These are phyloP conservation scores for Pollenia labialis DNA, from an alignment of 2,888 invertebrate genomes.

Conservation along the genomic window DNA sequence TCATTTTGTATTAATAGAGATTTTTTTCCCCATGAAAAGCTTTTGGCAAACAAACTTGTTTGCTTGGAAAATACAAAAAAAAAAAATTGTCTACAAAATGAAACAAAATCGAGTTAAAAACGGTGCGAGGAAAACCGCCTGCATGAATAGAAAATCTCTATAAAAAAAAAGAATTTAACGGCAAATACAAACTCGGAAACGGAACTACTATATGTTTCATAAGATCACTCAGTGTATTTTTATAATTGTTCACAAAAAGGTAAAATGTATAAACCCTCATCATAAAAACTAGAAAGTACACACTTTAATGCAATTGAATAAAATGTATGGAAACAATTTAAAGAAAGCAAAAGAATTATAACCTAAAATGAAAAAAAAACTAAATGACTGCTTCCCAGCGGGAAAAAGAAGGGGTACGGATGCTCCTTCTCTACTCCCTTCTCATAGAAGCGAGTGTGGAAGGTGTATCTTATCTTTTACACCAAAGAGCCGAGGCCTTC, in stretches of 20 bases:
- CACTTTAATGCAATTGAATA: conserved; percentile 36
- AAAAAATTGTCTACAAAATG: background rate
- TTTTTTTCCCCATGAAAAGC: conserved; percentile 59
- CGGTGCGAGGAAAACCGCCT: conserved; percentile 7
- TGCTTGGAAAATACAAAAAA: conserved; percentile 23
- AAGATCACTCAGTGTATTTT: conserved; percentile 26
- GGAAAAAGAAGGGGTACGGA: no score
- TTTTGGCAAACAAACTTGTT: conserved; percentile 49
- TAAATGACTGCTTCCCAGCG: conserved; percentile 1
- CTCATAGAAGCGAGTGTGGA: no score
- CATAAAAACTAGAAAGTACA: background rate
- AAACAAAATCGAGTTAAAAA: background rate
- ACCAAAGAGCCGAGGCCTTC: no score
- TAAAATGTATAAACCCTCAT: background rate
- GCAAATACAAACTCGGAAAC: conserved; percentile 39
- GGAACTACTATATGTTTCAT: conserved; percentile 52
- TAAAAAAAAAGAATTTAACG: background rate
- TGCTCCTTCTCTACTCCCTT: no score
- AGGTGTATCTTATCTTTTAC: no score
- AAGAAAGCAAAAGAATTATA: conserved; percentile 20
- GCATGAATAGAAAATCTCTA: conserved; percentile 9
- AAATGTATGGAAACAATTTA: conserved; percentile 8
- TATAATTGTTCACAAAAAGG: background rate
- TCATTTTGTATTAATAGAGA: conserved; percentile 63
- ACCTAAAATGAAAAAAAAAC: background rate